These are phyloP conservation scores for Porites rus DNA, from an alignment of 92 coral and sea anemone species.

Conservation along the genomic window DNA sequence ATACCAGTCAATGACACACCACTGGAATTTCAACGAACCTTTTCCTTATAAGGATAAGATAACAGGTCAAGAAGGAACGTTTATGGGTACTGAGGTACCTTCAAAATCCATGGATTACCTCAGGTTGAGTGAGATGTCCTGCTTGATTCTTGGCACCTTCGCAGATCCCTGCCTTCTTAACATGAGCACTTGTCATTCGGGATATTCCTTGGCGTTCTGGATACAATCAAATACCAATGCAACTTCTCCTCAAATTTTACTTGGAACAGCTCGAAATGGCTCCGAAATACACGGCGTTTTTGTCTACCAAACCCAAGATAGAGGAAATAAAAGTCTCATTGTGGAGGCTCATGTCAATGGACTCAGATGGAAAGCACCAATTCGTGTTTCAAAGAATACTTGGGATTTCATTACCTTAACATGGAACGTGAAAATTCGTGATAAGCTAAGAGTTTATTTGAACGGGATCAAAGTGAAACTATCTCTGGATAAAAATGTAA, in stretches of 20 bases:
- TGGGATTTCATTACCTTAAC: slow-evolving; percentile 41
- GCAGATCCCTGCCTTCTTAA: slow-evolving; percentile 22
- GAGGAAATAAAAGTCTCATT: not conserved
- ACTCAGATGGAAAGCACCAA: slow-evolving; percentile 1
- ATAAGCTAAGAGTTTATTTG: slow-evolving; percentile 33
- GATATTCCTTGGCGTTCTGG: slow-evolving; percentile 33
- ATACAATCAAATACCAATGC: slow-evolving; percentile 5
- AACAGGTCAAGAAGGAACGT: slow-evolving; percentile 7
- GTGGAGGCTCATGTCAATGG: slow-evolving; percentile 14
- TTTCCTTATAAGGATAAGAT: slow-evolving; percentile 44
- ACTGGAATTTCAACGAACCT: slow-evolving; percentile 56
- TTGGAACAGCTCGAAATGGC: slow-evolving; percentile 36
- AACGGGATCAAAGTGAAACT: slow-evolving; percentile 29
- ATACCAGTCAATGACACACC: slow-evolving; percentile 43
- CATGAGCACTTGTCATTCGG: slow-evolving; percentile 21
- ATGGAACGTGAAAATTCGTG: slow-evolving; percentile 24
- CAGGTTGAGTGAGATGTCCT: not conserved
- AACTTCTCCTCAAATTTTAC: slow-evolving; percentile 26
- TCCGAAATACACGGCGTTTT: slow-evolving; percentile 29
- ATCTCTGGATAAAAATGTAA: not conserved
- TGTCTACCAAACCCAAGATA: slow-evolving; percentile 27
- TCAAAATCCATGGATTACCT: slow-evolving; percentile 17
- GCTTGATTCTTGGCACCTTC: slow-evolving; percentile 23
- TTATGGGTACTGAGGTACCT: slow-evolving; percentile 26
- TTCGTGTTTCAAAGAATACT: not conserved